Conservation (phyloP, 2,113 vertebrate species). For the Motacilla tschutschensis region DNA sequence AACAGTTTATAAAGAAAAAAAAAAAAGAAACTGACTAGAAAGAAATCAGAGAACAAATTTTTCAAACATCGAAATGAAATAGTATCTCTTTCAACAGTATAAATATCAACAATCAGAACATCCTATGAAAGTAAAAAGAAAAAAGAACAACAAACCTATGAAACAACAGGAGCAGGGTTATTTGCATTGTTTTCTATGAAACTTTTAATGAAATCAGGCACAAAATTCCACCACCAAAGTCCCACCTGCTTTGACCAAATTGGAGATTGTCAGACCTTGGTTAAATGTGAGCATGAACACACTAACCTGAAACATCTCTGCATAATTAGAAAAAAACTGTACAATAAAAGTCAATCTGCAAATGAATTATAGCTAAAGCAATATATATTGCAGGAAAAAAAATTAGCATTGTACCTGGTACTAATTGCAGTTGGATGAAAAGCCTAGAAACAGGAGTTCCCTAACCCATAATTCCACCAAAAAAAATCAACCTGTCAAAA, state of each 20-base stretch:
- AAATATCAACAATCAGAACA: neutral
- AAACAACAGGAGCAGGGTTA: neutral
- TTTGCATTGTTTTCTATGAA: neutral
- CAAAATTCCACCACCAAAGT: neutral
- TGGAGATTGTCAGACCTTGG: neutral
- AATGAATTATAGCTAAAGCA: neutral
- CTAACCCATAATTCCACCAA: neutral
- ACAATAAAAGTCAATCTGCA: neutral
- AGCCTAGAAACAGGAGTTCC: neutral
- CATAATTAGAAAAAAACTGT: neutral
- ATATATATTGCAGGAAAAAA: neutral
- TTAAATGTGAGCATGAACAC: fast-evolving
- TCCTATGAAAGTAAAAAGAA: fast-evolving
- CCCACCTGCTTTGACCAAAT: fast-evolving
- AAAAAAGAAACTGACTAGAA: neutral
- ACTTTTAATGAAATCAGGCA: neutral
- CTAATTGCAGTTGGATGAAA: neutral
- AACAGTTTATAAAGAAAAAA: neutral
- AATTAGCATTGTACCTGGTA: fast-evolving
- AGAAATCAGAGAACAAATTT: neutral
- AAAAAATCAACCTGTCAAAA: neutral
- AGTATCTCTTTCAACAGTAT: neutral
- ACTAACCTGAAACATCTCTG: neutral
- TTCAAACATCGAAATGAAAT: neutral
- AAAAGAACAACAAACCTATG: fast-evolving